Base-by-base conservation (phyloP, 2,797 vertebrate species). In the Acanthurus lineatus region DNA sequence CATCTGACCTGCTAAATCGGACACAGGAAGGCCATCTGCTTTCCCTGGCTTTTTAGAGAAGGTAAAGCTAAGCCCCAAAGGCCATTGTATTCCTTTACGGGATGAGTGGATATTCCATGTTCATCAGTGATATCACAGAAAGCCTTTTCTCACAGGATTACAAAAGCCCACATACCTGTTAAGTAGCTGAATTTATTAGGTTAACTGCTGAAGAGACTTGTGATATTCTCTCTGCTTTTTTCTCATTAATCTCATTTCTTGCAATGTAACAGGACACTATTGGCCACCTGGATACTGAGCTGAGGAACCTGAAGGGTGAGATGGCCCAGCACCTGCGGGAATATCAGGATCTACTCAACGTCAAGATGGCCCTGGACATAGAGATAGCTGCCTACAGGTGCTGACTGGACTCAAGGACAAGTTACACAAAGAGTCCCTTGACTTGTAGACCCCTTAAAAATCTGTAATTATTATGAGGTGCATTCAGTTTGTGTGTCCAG, bases 321-420 rank as follows among this genome's bases (percentile, higher is more conserved):
- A 99, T 99, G 97, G 96, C 97, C 6, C 96, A 95, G 63, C 97
- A 99, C 85, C 94, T 99, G 92, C 96, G 97, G 82, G 97, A 99
- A 81, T 98, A 99, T 87, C 98, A 99, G 89, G 98, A 99, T 83
- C 93, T 99, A 75, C 97, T 99, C 70, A 99, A 99, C 0, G 97
- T 99, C 82, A 99, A 99, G 93, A 99, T 99, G 98, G 97, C 97
- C 2, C 95, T 99, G 88, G 97, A 99, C 86, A 98, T 99, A 0
- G 98, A 99, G 92, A 99, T 99, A 53, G 97, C 98, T 52, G 97
- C 98, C 79, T 99, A 99, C 95, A 97, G 98, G 98, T 99, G 95
- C 74, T 67, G 48, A 73, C 35, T 22, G 25, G 48, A 38, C 7
- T 32, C 45, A 68, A 20, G 58, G 20, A 70, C 48, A 9, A 51